Evolutionary conservation across 2,113 vertebrate genomes (phyloP), one percentile per base, ranked within the genome.

Genomic region (Tachuris rubrigastra): DNA sequence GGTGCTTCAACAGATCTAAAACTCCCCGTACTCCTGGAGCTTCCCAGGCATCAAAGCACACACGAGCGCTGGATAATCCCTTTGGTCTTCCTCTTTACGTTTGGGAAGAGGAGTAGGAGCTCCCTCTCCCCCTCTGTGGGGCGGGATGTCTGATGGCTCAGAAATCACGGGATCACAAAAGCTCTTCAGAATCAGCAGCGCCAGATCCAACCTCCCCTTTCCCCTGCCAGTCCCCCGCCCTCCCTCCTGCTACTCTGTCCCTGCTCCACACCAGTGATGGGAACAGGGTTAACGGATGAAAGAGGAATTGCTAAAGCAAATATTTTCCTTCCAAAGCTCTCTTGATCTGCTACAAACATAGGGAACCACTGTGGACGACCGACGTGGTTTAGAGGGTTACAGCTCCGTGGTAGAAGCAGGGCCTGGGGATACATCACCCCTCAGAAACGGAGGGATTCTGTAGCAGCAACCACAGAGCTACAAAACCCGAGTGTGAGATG

Each of bases 241-340:
- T n/a, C 31, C 44, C 59, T 53, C 52, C 56, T 4, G 8, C 39
- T 39, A 25, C 50, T 53, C 73, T 14, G 10, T 59, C 37, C 60
- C n/a, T 77, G 56, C 77, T 27, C 49, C 1, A 2, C 0, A 0
- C 7, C 8, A 0, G 28, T 0, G 4, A 33, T 27, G 52, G 60
- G 25, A 88, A 30, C 16, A 50, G 62, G 58, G 73, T 83, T 80
- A 85, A 68, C 2, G 66, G 67, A 79, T 63, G 80, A 79, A 59
- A 83, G 76, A 44, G 56, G 68, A 85, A 76, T 85, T 81, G 74
- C 85, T 63, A 95, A 82, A 93, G 68, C 69, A 87, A 86, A 66
- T 90, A 83, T 93, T 95, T 89, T 67, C 85, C 89, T 87, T 83
- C 79, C 81, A 89, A 72, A 95, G 69, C 87, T 84, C 67, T 30